A percentile compares a stretch with the other conserved stretches of the same genome.
Evolutionary conservation across 2,888 invertebrate species (phyloP).

Genomic region (Micropterix aruncella): DNA sequence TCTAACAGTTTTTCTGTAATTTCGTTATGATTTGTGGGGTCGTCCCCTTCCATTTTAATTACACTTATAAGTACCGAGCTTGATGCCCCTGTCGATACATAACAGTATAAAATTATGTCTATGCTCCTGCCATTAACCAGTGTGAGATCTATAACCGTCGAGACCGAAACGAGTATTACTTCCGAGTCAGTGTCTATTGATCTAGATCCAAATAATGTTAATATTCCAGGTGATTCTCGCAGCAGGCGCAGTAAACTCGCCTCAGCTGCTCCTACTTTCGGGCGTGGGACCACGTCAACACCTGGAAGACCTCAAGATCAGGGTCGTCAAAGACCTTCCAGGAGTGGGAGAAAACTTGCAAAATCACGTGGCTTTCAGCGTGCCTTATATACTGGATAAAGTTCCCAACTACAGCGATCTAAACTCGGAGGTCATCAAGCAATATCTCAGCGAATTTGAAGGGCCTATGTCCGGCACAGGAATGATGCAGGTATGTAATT

Average conservation of each 20-base stretch:
- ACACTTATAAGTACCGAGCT: too few species aligned
- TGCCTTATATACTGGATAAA: slow-evolving; percentile 39
- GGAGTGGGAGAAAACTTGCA: slow-evolving; percentile 57
- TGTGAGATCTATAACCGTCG: too few species aligned
- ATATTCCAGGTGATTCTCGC: slow-evolving; percentile 38
- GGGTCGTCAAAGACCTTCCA: slow-evolving; percentile 43
- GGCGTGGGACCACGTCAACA: slow-evolving; percentile 51
- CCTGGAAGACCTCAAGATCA: slow-evolving; percentile 41
- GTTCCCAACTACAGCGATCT: slow-evolving; percentile 37
- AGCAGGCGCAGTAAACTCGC: slow-evolving; percentile 51
- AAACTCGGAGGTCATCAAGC: slow-evolving; percentile 44
- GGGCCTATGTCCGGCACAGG: slow-evolving; percentile 53
- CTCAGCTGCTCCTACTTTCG: slow-evolving; percentile 49
- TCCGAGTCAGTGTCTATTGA: too few species aligned
- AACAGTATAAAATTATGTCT: too few species aligned
- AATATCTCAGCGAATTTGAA: slow-evolving; percentile 42
- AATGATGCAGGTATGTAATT: slow-evolving; percentile 53
- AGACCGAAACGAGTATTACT: too few species aligned
- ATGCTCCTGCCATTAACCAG: too few species aligned
- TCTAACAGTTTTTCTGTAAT: too few species aligned
- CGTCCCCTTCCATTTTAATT: too few species aligned
- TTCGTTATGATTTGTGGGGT: too few species aligned
- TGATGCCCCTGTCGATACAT: too few species aligned
- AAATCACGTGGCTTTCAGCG: slow-evolving; percentile 48
- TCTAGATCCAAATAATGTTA: too few species aligned